These are phyloP conservation scores for Automeris io DNA, from an alignment of 2,888 invertebrate genomes.

Conservation along the genomic window DNA sequence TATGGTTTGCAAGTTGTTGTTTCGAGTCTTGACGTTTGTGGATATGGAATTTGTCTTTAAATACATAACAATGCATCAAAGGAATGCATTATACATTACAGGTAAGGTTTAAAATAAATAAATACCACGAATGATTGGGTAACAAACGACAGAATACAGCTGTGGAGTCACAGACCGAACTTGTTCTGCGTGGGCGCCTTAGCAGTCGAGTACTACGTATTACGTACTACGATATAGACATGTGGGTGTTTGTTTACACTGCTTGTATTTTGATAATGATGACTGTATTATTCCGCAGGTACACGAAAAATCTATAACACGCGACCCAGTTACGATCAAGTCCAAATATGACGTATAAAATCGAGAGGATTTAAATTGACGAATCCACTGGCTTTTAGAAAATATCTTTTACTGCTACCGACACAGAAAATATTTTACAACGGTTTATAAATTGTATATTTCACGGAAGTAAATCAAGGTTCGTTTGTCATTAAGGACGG, in stretches of 20 bases:
- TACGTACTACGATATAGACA: conserved; percentile 16
- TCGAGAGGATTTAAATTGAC: not conserved
- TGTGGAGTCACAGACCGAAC: conserved; percentile 5
- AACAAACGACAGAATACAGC: conserved; percentile 4
- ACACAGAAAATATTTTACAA: not conserved
- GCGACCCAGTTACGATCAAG: conserved; percentile 1
- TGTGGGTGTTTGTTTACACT: conserved; percentile 25
- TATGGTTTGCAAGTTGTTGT: too few species aligned
- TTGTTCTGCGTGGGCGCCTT: conserved; percentile 10
- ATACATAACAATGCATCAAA: too few species aligned
- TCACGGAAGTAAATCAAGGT: not conserved
- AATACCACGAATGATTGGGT: too few species aligned
- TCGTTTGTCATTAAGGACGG: not conserved
- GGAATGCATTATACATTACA: too few species aligned
- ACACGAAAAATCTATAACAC: conserved; percentile 1
- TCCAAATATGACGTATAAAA: not conserved
- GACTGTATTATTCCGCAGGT: conserved; percentile 1
- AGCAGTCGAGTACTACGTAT: conserved; percentile 22
- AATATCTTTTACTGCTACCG: not conserved
- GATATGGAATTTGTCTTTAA: too few species aligned
- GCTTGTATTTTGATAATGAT: not conserved
- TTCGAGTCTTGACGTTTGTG: too few species aligned
- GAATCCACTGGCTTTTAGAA: not conserved
- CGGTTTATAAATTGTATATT: too few species aligned
- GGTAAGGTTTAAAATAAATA: too few species aligned